These are phyloP conservation scores for human DNA, from an alignment of 2,113 vertebrate genomes.

Conservation along the genomic window GRCh38 chr1:43738001-43738500, in stretches of 20 bases:
- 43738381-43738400: background rate
- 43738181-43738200: background rate
- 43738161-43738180: background rate
- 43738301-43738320: background rate
- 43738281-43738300: background rate
- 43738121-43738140: background rate
- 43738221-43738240: background rate
- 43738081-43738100: background rate
- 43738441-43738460: background rate
- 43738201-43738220: background rate
- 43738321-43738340: background rate
- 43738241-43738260: background rate
- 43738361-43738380: background rate
- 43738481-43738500: no score
- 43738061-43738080: background rate
- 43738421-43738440: background rate
- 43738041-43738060: slow-evolving; percentile 28
- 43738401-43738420: background rate
- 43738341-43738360: background rate
- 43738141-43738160: background rate
- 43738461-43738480: background rate
- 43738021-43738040: background rate
- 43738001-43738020: slow-evolving; percentile 1
- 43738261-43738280: background rate
- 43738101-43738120: background rate